Percentiles rank a stretch among this genome's conserved stretches.
These are phyloP conservation scores for Epinephelus cyanopodus DNA, from an alignment of 2,113 vertebrate genomes.

Conservation along the genomic window DNA sequence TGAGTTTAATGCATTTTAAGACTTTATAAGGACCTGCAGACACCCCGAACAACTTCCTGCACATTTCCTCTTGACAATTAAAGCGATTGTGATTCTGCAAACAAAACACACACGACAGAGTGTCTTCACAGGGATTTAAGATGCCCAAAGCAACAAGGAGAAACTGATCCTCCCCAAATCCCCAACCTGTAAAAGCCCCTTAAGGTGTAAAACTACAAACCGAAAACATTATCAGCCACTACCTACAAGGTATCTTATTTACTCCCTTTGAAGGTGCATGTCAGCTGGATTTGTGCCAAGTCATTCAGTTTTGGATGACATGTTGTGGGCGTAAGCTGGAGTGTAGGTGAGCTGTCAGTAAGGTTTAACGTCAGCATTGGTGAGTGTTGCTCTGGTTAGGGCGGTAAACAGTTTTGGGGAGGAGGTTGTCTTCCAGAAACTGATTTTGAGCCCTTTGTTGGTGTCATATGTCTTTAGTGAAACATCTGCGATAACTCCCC, in stretches of 20 bases:
- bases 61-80: slow-evolving; percentile 40
- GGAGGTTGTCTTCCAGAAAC: slow-evolving; percentile 10
- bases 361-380: slow-evolving; percentile 62
- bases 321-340: slow-evolving; percentile 63
- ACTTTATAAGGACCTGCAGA: too few relatives aligned
- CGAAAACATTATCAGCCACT: slow-evolving; percentile 42
- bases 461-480: slow-evolving; percentile 26
- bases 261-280: slow-evolving; percentile 57
- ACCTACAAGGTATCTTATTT: slow-evolving; percentile 50
- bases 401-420: slow-evolving; percentile 50
- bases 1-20: too few relatives aligned
- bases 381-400: slow-evolving; percentile 41
- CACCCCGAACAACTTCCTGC: background rate
- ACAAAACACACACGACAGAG: slow-evolving; percentile 40
- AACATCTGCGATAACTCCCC: slow-evolving; percentile 19
- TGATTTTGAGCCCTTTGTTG: slow-evolving; percentile 41
- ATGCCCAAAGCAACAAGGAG: slow-evolving; percentile 50
- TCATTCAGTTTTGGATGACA: slow-evolving; percentile 63
- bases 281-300: slow-evolving; percentile 66
- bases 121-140: slow-evolving; percentile 40
- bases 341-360: slow-evolving; percentile 71
- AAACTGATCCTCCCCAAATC: slow-evolving; percentile 60
- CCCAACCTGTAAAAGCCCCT: slow-evolving; percentile 52
- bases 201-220: slow-evolving; percentile 56
- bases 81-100: slow-evolving; percentile 34